phyloP scores from a whole-genome alignment of 2,888 invertebrate species.

The Icerya purchasi region DNA sequence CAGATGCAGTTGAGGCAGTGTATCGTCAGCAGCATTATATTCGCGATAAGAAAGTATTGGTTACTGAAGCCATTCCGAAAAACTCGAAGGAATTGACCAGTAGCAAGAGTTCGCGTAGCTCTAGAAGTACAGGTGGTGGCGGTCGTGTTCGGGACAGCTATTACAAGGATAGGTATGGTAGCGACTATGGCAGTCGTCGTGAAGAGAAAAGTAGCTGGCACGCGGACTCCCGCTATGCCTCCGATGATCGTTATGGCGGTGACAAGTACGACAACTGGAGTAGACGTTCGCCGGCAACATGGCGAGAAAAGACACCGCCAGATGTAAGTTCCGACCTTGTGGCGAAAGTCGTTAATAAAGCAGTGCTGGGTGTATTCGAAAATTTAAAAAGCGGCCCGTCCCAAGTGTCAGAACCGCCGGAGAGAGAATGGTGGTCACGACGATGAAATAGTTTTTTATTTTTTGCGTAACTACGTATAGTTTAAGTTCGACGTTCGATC shows the following conservation, averaged over 20 bases:
- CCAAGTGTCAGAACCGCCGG: not conserved
- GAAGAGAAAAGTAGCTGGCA: constrained; percentile 10
- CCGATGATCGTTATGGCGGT: constrained; percentile 6
- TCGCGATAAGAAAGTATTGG: constrained; percentile 33
- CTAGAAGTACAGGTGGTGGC: constrained; percentile 7
- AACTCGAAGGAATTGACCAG: not conserved
- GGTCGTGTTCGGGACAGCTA: constrained; percentile 9
- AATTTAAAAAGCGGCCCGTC: constrained; percentile 14
- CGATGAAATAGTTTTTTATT: too few species aligned
- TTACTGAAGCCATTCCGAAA: constrained; percentile 16
- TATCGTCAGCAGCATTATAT: constrained; percentile 88
- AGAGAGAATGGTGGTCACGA: not conserved
- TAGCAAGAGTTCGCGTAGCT: constrained; percentile 3
- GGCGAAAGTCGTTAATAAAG: constrained; percentile 16
- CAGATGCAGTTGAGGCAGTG: constrained; percentile 70
- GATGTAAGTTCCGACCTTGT: constrained; percentile 15
- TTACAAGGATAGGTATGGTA: not conserved
- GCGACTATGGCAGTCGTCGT: not conserved
- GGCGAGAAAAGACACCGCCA: constrained; percentile 11
- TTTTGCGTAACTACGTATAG: too few species aligned
- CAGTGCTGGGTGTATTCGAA: constrained; percentile 15
- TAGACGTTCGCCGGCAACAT: constrained; percentile 6
- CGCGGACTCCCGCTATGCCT: constrained; percentile 8
- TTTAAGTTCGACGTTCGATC: too few species aligned
- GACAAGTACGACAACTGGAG: constrained; percentile 4